Evolutionary conservation across 2,888 invertebrate species (phyloP), one percentile per base, ranked within the genome.

Genomic region (Epistrophe eligans): DNA sequence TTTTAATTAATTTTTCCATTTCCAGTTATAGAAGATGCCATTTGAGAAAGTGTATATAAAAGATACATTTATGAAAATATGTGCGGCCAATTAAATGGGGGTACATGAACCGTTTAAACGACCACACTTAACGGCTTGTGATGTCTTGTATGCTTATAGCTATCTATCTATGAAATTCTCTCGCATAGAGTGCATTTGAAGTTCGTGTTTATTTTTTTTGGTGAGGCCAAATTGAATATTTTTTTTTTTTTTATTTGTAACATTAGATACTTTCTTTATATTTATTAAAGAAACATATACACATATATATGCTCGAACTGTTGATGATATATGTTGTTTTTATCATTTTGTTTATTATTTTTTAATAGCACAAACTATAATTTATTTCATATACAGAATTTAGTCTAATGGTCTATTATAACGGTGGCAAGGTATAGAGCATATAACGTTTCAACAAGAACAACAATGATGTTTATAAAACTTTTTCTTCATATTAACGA

Each of bases 1-100:
- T 84, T 81, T 85, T 77, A 84, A 82, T 85, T 77, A 85, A 82
- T 79, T 85, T 85, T 85, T 79, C 85, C 73, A 83, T 79, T 79
- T 83, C 76, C 58, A 79, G 71, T 79, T 72, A 50, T 55, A 38
- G 70, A 60, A 79, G 64, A 83, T 79, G 79, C 67, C 76, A 72
- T 83, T 87, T 87, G 83, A 87, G 87, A 87, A 87, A 87, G 87
- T 87, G 79, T 77, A 79, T 79, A 76, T 79, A 76, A 76, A 43
- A 58, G 72, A 70, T 60, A 72, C 50, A 40, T 57, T 50, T 73
- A 81, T 67, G 71, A 77, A 71, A 84, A 81, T 72, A 76, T 77
- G 55, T 67, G 15, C 48, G 66, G 50, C 81, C 81, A 77, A 81
- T 84, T 84, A 81, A 81, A 81, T 81, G 80, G 71, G 81, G 84